A percentile compares a stretch with the other conserved stretches of the same genome.
Evolutionary conservation across 2,888 invertebrate species (phyloP).

Genomic region (Trichogramma dendrolimi): DNA sequence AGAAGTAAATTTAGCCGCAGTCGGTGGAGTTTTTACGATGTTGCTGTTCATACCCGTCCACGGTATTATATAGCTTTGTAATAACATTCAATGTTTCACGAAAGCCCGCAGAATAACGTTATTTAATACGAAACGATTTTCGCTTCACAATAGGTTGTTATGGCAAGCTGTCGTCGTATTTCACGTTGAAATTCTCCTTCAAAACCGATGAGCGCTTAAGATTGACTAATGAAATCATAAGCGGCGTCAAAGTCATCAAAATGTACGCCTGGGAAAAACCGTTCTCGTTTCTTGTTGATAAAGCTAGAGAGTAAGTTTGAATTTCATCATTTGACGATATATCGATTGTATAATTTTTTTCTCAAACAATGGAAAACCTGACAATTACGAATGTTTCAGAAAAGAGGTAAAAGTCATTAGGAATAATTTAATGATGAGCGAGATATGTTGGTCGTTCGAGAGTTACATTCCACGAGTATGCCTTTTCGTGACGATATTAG

Average conservation of each 20-base stretch:
- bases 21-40: conserved; percentile 53
- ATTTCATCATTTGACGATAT: conserved; percentile 33
- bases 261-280: conserved; percentile 87
- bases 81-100: conserved; percentile 1
- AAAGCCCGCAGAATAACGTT: conserved; percentile 11
- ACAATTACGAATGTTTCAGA: conserved; percentile 46
- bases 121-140: conserved; percentile 29
- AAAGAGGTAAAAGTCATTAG: conserved; percentile 52
- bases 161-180: conserved; percentile 43
- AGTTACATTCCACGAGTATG: conserved; percentile 68
- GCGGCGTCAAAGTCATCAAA: conserved; percentile 81
- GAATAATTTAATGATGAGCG: conserved; percentile 56
- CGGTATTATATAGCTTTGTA: conserved; percentile 35
- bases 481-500: conserved; percentile 64
- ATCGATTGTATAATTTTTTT: background rate
- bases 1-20: conserved; percentile 56
- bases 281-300: conserved; percentile 62
- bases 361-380: background rate
- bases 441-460: conserved; percentile 58
- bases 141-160: conserved; percentile 34
- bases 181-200: conserved; percentile 68
- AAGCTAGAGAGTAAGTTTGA: conserved; percentile 47
- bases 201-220: conserved; percentile 81
- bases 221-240: conserved; percentile 84
- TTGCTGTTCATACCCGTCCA: conserved; percentile 47